Conservation (phyloP, 2,797 vertebrate genomes). For the Delichon dasypus region DNA sequence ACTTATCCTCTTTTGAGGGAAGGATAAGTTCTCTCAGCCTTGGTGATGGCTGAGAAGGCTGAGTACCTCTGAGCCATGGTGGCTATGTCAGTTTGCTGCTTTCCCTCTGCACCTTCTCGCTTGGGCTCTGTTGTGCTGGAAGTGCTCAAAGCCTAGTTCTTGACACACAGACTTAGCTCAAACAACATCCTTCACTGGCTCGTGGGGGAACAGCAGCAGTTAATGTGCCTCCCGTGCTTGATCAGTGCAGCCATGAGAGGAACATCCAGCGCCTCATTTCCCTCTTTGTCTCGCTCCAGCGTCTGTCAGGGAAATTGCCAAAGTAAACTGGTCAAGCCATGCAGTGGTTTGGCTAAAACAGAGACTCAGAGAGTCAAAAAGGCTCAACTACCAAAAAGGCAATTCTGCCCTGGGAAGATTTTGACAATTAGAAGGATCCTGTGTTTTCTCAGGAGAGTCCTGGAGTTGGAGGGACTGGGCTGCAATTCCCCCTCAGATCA, state of each 20-base stretch:
- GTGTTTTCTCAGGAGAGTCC: not conserved
- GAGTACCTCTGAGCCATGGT: not conserved
- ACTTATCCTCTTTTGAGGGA: not conserved
- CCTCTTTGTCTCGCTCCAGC: not conserved
- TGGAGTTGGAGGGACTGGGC: not conserved
- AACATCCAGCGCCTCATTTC: not conserved
- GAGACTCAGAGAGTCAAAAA: not conserved
- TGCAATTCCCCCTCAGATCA: fast-evolving
- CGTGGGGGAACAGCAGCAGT: not conserved
- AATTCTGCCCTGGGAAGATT: not conserved
- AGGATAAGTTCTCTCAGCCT: not conserved
- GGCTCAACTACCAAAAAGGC: not conserved
- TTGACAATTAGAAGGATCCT: not conserved
- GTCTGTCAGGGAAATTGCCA: not conserved
- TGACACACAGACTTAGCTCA: not conserved
- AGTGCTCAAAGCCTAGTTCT: not conserved
- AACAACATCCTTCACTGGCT: not conserved
- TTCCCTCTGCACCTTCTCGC: not conserved
- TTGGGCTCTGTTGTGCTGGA: not conserved
- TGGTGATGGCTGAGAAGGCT: not conserved
- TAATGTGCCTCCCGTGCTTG: not conserved
- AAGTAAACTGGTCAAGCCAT: not conserved
- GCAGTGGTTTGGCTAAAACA: not conserved
- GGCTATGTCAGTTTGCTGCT: not conserved
- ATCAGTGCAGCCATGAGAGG: not conserved